A percentile compares a stretch with the other conserved stretches of the same genome.
phyloP scores from a whole-genome alignment of 2,797 vertebrate species.

The Amblyopsis hoosieri region DNA sequence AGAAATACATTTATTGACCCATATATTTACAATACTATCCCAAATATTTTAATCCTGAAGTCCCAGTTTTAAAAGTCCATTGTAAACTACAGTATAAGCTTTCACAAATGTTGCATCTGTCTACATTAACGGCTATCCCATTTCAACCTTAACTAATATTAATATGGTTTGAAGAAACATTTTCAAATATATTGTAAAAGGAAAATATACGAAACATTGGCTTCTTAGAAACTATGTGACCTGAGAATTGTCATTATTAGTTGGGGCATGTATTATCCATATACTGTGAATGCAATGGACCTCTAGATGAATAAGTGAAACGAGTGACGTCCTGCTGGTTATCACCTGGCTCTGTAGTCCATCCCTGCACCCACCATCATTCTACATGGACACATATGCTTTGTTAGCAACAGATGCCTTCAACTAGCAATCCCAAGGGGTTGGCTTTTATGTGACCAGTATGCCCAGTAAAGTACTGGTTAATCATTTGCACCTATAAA shows the following conservation, averaged over 20 bases:
- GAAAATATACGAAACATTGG: neutral
- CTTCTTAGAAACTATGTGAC: neutral
- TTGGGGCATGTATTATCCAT: neutral
- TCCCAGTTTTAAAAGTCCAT: conserved; percentile 59
- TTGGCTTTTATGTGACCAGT: conserved; percentile 37
- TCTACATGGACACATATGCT: conserved; percentile 56
- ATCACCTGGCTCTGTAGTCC: conserved; percentile 69
- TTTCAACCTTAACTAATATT: conserved; percentile 34
- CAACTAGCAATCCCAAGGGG: conserved; percentile 52
- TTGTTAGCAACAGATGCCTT: conserved; percentile 79
- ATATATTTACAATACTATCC: conserved; percentile 6
- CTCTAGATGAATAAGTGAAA: conserved; percentile 33
- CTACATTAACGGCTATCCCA: conserved; percentile 44
- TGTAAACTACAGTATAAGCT: conserved; percentile 60
- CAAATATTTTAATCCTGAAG: conserved; percentile 44
- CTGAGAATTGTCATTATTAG: neutral
- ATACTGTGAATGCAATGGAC: neutral
- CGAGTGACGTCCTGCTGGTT: conserved; percentile 64
- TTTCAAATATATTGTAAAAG: no score
- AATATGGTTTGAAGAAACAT: conserved; percentile 9
- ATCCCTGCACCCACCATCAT: conserved; percentile 56
- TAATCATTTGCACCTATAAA: conserved; percentile 19
- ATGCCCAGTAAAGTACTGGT: conserved; percentile 30
- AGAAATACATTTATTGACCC: conserved; percentile 6
- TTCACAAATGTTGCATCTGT: conserved; percentile 62